phyloP scores from a whole-genome alignment of 92 coral and sea anemone species.

The Isaurus tuberculatus region DNA sequence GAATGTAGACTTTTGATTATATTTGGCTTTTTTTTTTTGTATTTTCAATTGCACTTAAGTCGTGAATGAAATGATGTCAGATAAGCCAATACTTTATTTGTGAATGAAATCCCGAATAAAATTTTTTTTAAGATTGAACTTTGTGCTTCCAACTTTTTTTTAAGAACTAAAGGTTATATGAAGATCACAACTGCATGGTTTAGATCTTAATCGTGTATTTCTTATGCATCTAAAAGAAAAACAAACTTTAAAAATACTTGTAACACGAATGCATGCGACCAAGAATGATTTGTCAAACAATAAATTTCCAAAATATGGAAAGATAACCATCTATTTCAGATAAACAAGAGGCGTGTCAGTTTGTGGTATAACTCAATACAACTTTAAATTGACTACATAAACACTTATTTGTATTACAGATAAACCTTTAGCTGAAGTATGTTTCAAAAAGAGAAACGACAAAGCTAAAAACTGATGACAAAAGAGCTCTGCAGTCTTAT shows the following conservation, averaged over 20 bases:
- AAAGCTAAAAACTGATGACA: too few relatives aligned
- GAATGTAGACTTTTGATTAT: neutral
- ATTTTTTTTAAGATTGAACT: too few relatives aligned
- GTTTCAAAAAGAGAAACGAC: too few relatives aligned
- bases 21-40: neutral
- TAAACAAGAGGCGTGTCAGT: neutral
- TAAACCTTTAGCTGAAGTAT: too few relatives aligned
- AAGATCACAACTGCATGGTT: too few relatives aligned
- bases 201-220: too few relatives aligned
- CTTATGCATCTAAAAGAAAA: neutral
- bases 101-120: neutral
- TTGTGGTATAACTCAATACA: neutral
- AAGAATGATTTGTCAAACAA: neutral
- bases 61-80: neutral
- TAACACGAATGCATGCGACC: neutral
- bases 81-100: neutral
- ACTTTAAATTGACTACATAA: neutral
- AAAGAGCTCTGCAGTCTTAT: too few relatives aligned
- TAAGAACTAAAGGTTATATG: too few relatives aligned
- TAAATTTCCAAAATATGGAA: neutral
- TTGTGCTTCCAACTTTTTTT: too few relatives aligned
- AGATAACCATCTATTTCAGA: neutral
- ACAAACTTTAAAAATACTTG: neutral
- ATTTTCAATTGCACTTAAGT: neutral
- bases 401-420: neutral